Evolutionary conservation across 92 coral and sea anemone species (phyloP), one percentile per base, ranked within the genome.

Genomic region (Siderastrea siderea): DNA sequence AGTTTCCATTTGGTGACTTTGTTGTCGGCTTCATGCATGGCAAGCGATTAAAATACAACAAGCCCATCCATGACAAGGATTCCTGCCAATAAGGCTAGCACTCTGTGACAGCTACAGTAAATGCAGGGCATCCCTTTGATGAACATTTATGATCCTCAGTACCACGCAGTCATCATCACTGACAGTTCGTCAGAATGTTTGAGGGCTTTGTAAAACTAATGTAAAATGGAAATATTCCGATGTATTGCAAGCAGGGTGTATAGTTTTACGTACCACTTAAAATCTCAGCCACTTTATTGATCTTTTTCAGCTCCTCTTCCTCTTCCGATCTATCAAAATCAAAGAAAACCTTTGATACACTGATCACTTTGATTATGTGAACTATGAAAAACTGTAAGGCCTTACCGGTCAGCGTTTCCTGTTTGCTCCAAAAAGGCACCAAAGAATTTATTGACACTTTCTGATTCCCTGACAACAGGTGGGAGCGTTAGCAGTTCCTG

Each of bases 401-500:
- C 53, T 60, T 5, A 71, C 87, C 87, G 49, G 1, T 83, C 79
- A 71, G 15, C 1, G 12, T 5, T 71, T 26, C 44, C 80, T 19
- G 16, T 44, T 26, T 47, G 51, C 2, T 19, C 73, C 10, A 43
- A 1, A 12, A 74, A 74, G 73, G 61, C 60, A 63, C 74, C 81
- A 50, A 84, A 84, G 9, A 84, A 84, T 2, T 15, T 50, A 71
- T 10, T 14, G n/a, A 84, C 57, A 16, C 17, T 45, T 43, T 84
- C 80, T 4, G 87, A 73, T 8, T 74, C 73, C 9, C 61, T 13
- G 44, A 84, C 80, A 13, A 38, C 44, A n/a, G 71, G 7, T 6
- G 87, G 81, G 26, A 84, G 87, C 12, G 71, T 62, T 11, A 84
- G 48, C 14, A 84, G 73, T 43, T 84, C 87, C 87, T 84, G 16